Evolutionary conservation across 2,797 vertebrate species (phyloP), one percentile per base, ranked within the genome.

Genomic region (Tangara arthus): DNA sequence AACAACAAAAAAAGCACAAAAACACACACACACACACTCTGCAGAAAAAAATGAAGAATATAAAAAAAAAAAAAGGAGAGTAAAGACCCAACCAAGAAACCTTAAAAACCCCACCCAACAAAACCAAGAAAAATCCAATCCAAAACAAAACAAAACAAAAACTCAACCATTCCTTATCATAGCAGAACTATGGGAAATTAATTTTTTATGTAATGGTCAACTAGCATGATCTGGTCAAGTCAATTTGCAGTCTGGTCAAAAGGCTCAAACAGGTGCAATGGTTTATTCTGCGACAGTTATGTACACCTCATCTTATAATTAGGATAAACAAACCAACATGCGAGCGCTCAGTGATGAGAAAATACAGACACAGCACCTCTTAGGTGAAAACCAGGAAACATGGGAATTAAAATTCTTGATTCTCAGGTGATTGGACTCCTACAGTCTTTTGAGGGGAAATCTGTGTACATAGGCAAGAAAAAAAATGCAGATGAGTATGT

Each of bases 321-420:
- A 73, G 30, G 12, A 77, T 52, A 42, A 82, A 70, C 10, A 80
- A 82, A 73, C 3, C 27, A 42, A 73, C 3, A 34, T 6, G 2
- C 0, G 3, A 76, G 46, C 3, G 42, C 19, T 69, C 18, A 56
- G 37, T 18, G 15, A 57, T 69, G 26, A 82, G n/a, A 0, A 8
- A 22, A 61, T 1, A 22, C 9, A 82, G n/a, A 64, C 1, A 3
- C 7, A 12, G 19, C 0, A 0, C n/a, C 24, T 10, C 37, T 24
- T 15, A 3, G 3, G 35, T 34, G 24, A 50, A 65, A 89, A 84
- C 26, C 11, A 26, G 32, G n/a, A 49, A 55, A 49, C 3, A 57
- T 1, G 12, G 41, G n/a, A 73, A 72, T 42, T 78, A 75, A 50
- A 1, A 2, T 37, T 66, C 17, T 56, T 12, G 3, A 42, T 12